Percentiles rank a stretch among this genome's conserved stretches.
These are phyloP conservation scores for Coelinius sp. DNA, from an alignment of 2,888 invertebrate genomes.

Conservation along the genomic window DNA sequence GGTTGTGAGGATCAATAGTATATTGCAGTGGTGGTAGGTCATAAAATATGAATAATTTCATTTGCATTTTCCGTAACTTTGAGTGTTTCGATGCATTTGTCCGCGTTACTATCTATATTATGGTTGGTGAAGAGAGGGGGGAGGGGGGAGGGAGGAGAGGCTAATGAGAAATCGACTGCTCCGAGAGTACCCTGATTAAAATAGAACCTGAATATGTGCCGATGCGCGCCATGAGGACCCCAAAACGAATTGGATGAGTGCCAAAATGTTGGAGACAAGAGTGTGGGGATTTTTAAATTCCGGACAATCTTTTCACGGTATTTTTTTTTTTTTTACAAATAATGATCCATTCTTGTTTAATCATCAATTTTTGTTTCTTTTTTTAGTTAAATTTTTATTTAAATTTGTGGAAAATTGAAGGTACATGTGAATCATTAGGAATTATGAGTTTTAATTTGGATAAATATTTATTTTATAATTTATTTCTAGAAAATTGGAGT, in stretches of 20 bases:
- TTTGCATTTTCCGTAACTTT: background rate
- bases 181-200: constrained; percentile 54
- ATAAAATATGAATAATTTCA: constrained; percentile 26
- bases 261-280: constrained; percentile 46
- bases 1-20: background rate
- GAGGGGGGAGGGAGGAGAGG: constrained; percentile 3
- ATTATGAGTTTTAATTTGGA: background rate
- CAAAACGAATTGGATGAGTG: constrained; percentile 52
- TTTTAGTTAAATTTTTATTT: background rate
- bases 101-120: background rate
- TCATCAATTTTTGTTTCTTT: background rate
- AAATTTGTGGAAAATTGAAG: background rate
- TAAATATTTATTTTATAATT: too few species aligned
- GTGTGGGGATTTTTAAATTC: constrained; percentile 25
- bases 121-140: background rate
- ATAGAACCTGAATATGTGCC: constrained; percentile 55
- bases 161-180: constrained; percentile 58
- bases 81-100: background rate
- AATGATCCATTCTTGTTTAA: background rate
- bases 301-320: constrained; percentile 18
- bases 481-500: too few species aligned
- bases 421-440: background rate
- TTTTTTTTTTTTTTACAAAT: too few species aligned
- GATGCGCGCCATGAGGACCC: constrained; percentile 47
- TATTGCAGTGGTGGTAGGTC: background rate